Percentiles rank a stretch among this genome's conserved stretches.
These are phyloP conservation scores for Bombus consobrinus DNA, from an alignment of 1,140 invertebrate species.

Conservation along the genomic window DNA sequence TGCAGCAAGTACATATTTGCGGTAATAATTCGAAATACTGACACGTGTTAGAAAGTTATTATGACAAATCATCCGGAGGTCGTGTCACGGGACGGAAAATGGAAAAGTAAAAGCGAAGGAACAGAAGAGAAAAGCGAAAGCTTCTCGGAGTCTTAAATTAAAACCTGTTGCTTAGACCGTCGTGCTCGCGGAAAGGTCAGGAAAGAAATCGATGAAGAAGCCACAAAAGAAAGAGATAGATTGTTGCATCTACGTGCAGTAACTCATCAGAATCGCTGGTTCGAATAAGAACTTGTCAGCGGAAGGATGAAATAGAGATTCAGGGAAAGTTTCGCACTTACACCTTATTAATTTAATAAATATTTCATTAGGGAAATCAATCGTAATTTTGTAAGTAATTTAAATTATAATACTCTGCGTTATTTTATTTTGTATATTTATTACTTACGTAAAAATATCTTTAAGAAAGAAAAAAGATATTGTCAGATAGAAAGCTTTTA, in stretches of 20 bases:
- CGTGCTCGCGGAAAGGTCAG: constrained; percentile 2
- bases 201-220: not conserved
- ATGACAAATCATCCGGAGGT: constrained; percentile 38
- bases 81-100: not conserved
- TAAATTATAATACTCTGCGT: not conserved
- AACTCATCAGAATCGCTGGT: not conserved
- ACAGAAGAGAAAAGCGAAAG: constrained; percentile 12
- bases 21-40: constrained; percentile 9
- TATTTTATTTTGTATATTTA: too few species aligned
- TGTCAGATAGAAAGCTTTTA: not conserved
- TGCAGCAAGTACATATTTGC: not conserved
- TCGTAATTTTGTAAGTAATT: not conserved
- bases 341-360: not conserved
- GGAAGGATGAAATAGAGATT: not conserved
- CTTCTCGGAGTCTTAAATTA: not conserved
- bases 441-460: not conserved
- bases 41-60: constrained; percentile 42
- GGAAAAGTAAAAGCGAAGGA: constrained; percentile 14
- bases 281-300: not conserved
- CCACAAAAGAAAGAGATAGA: not conserved
- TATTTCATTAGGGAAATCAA: not conserved
- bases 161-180: not conserved
- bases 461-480: not conserved
- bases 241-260: not conserved
- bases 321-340: not conserved